phyloP scores from a whole-genome alignment of 2,888 invertebrate genomes.

The Phortica magna region DNA sequence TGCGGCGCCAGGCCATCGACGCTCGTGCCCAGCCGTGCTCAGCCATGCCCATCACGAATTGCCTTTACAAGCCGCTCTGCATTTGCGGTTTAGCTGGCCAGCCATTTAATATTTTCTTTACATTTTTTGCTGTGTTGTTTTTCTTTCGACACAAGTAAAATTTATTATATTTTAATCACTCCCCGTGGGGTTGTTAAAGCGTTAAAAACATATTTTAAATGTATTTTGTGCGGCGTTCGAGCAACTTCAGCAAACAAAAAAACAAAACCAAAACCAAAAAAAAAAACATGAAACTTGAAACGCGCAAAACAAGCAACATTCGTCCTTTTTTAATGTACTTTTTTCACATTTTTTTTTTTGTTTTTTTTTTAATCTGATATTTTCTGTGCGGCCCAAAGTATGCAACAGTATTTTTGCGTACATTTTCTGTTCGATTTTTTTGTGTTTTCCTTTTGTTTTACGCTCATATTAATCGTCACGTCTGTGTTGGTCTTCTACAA shows the following conservation, averaged over 20 bases:
- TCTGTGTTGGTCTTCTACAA: conserved; percentile 5
- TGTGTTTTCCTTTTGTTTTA: not conserved
- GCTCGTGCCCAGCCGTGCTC: not conserved
- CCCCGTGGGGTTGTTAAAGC: conserved; percentile 69
- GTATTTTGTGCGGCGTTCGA: conserved; percentile 21
- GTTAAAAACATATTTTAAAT: conserved; percentile 65
- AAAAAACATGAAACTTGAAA: not conserved
- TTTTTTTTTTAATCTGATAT: conserved; percentile 2
- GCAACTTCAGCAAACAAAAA: not conserved
- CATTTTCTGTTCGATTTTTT: too few relatives aligned
- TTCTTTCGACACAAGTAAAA: conserved; percentile 60
- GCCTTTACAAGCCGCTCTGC: conserved; percentile 41
- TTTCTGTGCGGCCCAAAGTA: conserved; percentile 10
- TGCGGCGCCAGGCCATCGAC: not conserved
- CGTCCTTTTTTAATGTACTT: not conserved
- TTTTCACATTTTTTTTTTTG: conserved; percentile 1
- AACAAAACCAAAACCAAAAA: too few relatives aligned
- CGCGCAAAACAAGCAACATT: not conserved
- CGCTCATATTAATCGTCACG: conserved; percentile 9
- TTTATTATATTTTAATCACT: conserved; percentile 78
- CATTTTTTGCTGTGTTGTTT: conserved; percentile 61
- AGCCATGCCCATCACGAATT: not conserved
- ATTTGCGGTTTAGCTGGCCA: conserved; percentile 68
- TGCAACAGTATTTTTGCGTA: conserved; percentile 5
- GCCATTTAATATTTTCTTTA: conserved; percentile 59